Percentiles rank a stretch among this genome's conserved stretches.
Evolutionary conservation across 2,797 vertebrate species (phyloP).

Genomic region (Lophotriccus pileatus): DNA sequence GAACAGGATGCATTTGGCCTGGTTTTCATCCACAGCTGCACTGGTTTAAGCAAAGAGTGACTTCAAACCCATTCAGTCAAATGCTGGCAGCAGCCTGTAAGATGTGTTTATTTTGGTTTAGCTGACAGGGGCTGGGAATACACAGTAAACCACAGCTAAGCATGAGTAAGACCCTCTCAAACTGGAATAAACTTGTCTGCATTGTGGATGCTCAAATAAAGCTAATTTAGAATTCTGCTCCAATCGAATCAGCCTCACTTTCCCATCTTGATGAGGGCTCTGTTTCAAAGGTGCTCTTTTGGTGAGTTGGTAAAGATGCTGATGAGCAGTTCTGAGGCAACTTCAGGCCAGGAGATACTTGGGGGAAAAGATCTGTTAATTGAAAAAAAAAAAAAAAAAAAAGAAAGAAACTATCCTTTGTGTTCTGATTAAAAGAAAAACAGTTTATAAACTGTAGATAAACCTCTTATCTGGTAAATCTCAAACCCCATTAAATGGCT

Average conservation of each 20-base stretch:
- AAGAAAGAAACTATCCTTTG: not conserved
- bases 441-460: constrained; percentile 9
- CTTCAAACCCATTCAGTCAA: constrained; percentile 16
- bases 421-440: not conserved
- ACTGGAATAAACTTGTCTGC: not conserved
- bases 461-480: constrained; percentile 47
- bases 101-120: constrained; percentile 29
- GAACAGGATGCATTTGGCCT: not conserved
- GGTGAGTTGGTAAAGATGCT: not conserved
- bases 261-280: not conserved
- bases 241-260: not conserved
- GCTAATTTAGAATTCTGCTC: not conserved
- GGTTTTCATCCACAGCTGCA: constrained; percentile 33
- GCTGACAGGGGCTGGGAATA: not conserved
- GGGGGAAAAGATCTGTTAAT: not conserved
- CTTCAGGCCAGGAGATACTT: not conserved
- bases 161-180: not conserved
- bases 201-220: not conserved
- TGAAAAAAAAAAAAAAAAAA: not conserved
- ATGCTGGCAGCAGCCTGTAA: not conserved
- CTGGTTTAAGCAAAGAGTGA: not conserved
- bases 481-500: constrained; percentile 10
- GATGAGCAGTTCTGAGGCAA: not conserved
- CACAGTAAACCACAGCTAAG: not conserved
- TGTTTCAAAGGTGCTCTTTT: not conserved